phyloP scores from a whole-genome alignment of 2,888 invertebrate genomes.

The Merodon equestris region DNA sequence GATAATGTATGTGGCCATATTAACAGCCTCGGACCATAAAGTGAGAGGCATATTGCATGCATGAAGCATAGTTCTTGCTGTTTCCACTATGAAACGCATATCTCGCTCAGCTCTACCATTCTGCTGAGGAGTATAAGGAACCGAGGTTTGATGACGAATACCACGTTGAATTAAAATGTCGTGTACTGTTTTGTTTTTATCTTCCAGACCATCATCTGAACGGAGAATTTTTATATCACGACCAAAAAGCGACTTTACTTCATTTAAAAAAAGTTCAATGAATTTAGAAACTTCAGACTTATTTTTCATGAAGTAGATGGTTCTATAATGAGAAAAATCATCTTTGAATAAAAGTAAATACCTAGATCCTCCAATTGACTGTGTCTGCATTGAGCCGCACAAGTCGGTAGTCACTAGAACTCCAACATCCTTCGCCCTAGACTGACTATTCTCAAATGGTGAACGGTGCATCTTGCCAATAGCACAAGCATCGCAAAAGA shows the following conservation, averaged over 20 bases:
- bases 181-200: no score
- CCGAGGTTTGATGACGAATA: slow-evolving; percentile 66
- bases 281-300: slow-evolving; percentile 55
- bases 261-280: no score
- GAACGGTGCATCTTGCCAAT: slow-evolving; percentile 68
- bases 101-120: slow-evolving; percentile 75
- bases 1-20: slow-evolving; percentile 70
- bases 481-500: slow-evolving; percentile 69
- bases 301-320: slow-evolving; percentile 65
- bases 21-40: slow-evolving; percentile 76
- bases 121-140: slow-evolving; percentile 74
- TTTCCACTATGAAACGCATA: slow-evolving; percentile 73
- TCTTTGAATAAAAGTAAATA: slow-evolving; percentile 69
- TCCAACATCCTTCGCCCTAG: slow-evolving; percentile 48
- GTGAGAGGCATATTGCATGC: slow-evolving; percentile 64
- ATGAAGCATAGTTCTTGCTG: slow-evolving; percentile 70
- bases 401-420: slow-evolving; percentile 69
- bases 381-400: slow-evolving; percentile 68
- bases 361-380: slow-evolving; percentile 61
- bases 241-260: no score
- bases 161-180: no score
- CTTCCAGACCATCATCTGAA: no score
- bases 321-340: slow-evolving; percentile 64
- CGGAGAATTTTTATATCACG: no score
- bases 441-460: slow-evolving; percentile 52